Percentiles rank a stretch among this genome's conserved stretches.
Conservation (phyloP, 1,140 invertebrate species). For the Atta texana region DNA sequence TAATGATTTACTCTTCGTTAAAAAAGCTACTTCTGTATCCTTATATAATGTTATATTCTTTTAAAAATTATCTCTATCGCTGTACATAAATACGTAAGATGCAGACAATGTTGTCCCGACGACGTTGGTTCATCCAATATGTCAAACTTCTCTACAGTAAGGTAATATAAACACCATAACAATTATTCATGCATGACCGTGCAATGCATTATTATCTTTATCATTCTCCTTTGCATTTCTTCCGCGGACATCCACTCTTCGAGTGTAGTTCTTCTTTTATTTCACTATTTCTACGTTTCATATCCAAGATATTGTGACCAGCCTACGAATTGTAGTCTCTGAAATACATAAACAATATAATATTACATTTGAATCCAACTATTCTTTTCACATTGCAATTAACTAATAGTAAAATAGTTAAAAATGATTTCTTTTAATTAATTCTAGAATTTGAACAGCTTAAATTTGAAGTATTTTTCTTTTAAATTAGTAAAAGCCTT, state of each 20-base stretch:
- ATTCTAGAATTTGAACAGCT: background rate
- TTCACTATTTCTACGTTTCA: conserved; percentile 61
- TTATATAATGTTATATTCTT: conserved; percentile 39
- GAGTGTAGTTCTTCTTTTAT: conserved; percentile 28
- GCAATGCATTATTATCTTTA: conserved; percentile 55
- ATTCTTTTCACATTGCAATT: background rate
- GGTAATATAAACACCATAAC: conserved; percentile 70
- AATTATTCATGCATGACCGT: conserved; percentile 53
- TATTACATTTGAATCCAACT: background rate
- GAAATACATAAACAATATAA: conserved; percentile 37
- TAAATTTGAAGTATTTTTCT: background rate
- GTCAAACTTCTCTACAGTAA: conserved; percentile 44
- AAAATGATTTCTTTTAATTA: background rate
- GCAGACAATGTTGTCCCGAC: conserved; percentile 26
- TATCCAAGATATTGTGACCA: conserved; percentile 62
- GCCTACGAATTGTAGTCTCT: conserved; percentile 14
- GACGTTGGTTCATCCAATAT: conserved; percentile 36
- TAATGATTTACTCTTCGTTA: conserved; percentile 67
- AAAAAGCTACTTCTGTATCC: conserved; percentile 54
- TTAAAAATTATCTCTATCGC: conserved; percentile 57
- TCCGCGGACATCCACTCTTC: conserved; percentile 48
- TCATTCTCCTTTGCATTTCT: conserved; percentile 67
- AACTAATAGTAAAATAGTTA: background rate
- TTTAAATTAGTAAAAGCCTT: background rate
- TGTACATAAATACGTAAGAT: conserved; percentile 44